Conservation (phyloP, 2,797 vertebrate species). For the Cercopithecus mitis region DNA sequence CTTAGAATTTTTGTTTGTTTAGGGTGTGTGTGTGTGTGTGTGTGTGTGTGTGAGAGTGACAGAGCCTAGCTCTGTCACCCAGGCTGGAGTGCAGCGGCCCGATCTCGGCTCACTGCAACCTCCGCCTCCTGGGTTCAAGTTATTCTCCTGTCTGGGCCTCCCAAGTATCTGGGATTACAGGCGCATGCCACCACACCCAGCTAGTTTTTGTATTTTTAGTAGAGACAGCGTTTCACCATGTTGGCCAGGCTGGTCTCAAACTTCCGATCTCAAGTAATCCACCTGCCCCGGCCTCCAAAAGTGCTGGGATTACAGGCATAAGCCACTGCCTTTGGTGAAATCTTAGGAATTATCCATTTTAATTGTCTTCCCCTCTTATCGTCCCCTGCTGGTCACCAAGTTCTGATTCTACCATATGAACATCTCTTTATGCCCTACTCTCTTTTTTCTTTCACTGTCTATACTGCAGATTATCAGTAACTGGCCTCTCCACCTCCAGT, state of each 20-base stretch:
- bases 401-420: not conserved
- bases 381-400: not conserved
- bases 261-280: too few relatives aligned
- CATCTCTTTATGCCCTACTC: not conserved
- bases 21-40: too few relatives aligned
- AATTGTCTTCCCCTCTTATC: not conserved
- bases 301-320: too few relatives aligned
- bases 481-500: too few relatives aligned
- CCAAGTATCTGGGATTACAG: not conserved
- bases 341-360: not conserved
- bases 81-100: not conserved
- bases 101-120: not conserved
- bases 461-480: not conserved
- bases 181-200: not conserved
- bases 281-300: too few relatives aligned
- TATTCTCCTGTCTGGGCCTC: not conserved
- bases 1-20: too few relatives aligned
- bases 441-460: not conserved
- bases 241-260: too few relatives aligned
- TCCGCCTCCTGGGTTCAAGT: not conserved
- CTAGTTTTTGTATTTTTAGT: too few relatives aligned
- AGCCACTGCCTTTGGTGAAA: too few relatives aligned
- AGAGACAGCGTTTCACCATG: too few relatives aligned
- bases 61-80: not conserved
- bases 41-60: too few relatives aligned